Conservation (phyloP, 2,888 invertebrate genomes). For the Leucophenga maculata region DNA sequence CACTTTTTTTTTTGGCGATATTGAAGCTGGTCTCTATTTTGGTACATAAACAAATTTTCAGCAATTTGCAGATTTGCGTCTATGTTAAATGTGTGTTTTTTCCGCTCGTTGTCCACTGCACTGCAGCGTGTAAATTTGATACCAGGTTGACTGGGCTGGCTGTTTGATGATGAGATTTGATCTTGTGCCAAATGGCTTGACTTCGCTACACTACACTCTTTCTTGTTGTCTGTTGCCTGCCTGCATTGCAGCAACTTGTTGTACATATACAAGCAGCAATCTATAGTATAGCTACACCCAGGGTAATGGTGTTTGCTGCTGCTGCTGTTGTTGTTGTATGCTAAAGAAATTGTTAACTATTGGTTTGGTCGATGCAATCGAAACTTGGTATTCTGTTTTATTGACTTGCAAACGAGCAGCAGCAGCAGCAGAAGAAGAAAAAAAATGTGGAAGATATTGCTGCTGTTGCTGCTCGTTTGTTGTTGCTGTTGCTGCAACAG, state of each 20-base stretch:
- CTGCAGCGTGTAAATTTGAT: slow-evolving; percentile 17
- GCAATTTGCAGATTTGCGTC: slow-evolving; percentile 3
- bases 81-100: too few species aligned
- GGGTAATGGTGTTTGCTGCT: too few species aligned
- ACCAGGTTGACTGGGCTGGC: slow-evolving; percentile 15
- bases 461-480: not conserved
- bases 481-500: not conserved
- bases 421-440: too few species aligned
- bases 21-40: not conserved
- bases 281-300: not conserved
- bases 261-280: slow-evolving; percentile 3
- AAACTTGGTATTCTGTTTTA: slow-evolving; percentile 25
- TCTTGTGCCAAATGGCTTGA: slow-evolving; percentile 8
- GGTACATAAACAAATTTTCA: slow-evolving; percentile 20
- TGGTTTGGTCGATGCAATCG: slow-evolving; percentile 28
- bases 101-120: too few species aligned
- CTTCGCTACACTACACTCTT: not conserved
- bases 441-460: not conserved
- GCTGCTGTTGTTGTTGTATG: slow-evolving; percentile 18
- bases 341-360: slow-evolving; percentile 35
- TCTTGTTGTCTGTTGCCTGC: not conserved
- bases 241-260: slow-evolving; percentile 19
- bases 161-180: slow-evolving; percentile 19
- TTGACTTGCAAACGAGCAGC: slow-evolving; percentile 20
- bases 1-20: not conserved